Evolutionary conservation across 2,888 invertebrate species (phyloP).

Genomic region (Antheraea yamamai): DNA sequence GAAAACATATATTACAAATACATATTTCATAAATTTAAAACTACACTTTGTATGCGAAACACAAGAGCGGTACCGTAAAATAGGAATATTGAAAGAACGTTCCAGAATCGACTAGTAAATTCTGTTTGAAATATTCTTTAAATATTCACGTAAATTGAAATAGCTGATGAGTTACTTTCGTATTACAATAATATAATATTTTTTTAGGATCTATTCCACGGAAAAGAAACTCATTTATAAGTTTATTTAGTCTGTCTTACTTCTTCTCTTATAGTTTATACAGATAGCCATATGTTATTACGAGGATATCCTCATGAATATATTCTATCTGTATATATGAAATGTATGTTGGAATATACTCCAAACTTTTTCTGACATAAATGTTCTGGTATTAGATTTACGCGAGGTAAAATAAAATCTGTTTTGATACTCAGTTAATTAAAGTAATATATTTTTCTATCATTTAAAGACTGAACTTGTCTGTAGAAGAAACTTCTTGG

Average conservation of each 20-base stretch:
- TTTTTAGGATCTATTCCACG: neutral
- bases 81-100: neutral
- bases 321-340: no score
- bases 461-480: slow-evolving; percentile 52
- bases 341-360: no score
- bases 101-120: neutral
- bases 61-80: neutral
- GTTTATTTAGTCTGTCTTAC: no score
- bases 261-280: no score
- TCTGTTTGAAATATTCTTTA: neutral
- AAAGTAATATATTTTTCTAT: slow-evolving; percentile 56
- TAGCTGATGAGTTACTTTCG: neutral
- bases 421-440: slow-evolving; percentile 22
- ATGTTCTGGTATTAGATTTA: neutral
- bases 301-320: no score
- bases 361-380: neutral
- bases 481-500: slow-evolving; percentile 36
- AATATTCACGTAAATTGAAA: neutral
- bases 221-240: neutral
- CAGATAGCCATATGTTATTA: no score
- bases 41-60: neutral
- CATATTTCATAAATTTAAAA: neutral
- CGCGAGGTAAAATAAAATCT: neutral
- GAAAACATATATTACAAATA: neutral
- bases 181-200: neutral